Evolutionary conservation across 2,888 invertebrate species (phyloP), one percentile per base, ranked within the genome.

Genomic region (Eupithecia tripunctaria): DNA sequence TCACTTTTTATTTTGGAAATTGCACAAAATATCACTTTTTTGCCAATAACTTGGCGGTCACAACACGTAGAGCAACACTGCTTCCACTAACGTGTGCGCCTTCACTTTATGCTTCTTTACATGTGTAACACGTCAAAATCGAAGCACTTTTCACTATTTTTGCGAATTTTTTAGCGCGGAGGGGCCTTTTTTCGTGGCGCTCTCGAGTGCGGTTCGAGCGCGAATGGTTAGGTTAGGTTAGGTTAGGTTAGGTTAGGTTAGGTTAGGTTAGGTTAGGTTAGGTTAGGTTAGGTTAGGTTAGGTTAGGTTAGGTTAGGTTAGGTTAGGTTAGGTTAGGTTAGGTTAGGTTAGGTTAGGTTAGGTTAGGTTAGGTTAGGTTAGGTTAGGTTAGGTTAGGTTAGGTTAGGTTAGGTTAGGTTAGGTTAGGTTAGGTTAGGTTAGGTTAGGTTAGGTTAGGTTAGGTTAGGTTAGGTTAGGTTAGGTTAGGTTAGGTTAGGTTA

Each of bases 401-500:
- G 38, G 38, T 38, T 38, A 38, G 38, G 38, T 38, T 62, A 62
- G 62, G 38, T 38, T 38, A 38, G 38, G 38, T 38, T 65, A 65
- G 65, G 65, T 65, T 65, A 41, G 78, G 38, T 38, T 38, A 38
- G 38, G 38, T 38, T 38, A 38, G 38, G 38, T 38, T 38, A 38
- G 38, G 38, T 38, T 38, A 38, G 38, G 62, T 62, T 76, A 75
- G 76, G 79, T 80, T 79, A 77, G 78, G 77, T 78, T 80, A 76
- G 80, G 79, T 78, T 79, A 76, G 78, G 78, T 78, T 77, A 77
- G 78, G 80, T 79, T 78, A 79, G 80, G 79, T 80, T 81, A 81
- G 81, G 81, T 81, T 81, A 80, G 82, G 82, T 82, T 82, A 78
- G 80, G 80, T 80, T 80, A 80, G 81, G 80, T 81, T 79, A 78